phyloP scores from a whole-genome alignment of 2,888 invertebrate species.

The Rhynchonema sp. region DNA sequence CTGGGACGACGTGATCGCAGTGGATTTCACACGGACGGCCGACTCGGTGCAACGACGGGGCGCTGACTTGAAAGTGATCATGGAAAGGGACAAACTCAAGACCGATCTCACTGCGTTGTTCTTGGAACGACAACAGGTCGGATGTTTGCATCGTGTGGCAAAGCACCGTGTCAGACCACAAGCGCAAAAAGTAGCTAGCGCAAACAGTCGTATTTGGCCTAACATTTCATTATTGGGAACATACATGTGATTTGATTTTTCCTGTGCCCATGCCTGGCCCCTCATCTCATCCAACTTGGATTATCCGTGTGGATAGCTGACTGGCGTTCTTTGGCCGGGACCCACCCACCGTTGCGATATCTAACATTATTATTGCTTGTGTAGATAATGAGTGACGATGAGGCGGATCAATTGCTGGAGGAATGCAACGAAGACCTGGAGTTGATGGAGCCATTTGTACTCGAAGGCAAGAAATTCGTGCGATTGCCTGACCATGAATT shows the following conservation, averaged over 20 bases:
- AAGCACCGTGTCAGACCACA: no score
- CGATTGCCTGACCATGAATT: conserved; percentile 80
- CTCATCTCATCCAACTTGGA: no score
- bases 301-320: no score
- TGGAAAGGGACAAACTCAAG: conserved; percentile 40
- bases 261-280: no score
- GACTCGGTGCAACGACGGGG: conserved; percentile 90
- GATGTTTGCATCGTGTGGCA: no score
- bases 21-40: conserved; percentile 92
- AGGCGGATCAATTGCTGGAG: conserved; percentile 21
- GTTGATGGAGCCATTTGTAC: conserved; percentile 87
- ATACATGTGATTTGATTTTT: no score
- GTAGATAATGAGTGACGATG: conserved; percentile 7
- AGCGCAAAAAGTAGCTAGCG: no score
- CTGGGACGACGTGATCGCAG: conserved; percentile 97
- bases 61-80: conserved; percentile 55
- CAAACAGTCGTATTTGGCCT: no score
- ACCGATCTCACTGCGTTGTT: conserved; percentile 86
- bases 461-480: conserved; percentile 93
- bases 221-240: no score
- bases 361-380: no score
- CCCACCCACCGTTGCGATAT: no score
- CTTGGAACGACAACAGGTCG: conserved; percentile 73
- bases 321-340: no score
- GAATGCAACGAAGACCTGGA: conserved; percentile 98